phyloP scores from a whole-genome alignment of 1,140 invertebrate genomes.

The Drosophila pachea region DNA sequence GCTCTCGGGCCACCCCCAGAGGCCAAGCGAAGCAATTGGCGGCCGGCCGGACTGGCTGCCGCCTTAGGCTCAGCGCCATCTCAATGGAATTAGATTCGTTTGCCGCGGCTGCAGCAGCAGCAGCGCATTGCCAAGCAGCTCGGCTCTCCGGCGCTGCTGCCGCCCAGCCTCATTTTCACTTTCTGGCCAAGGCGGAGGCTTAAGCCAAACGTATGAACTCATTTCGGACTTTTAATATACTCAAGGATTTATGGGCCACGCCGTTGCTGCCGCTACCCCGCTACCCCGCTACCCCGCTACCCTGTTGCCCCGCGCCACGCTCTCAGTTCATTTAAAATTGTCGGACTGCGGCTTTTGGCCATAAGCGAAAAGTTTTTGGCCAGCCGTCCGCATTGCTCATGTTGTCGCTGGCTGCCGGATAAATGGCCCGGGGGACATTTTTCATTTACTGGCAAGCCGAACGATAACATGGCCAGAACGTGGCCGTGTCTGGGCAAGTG shows the following conservation, averaged over 20 bases:
- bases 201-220: slow-evolving; percentile 38
- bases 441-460: slow-evolving; percentile 58
- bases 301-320: background rate
- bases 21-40: slow-evolving; percentile 10
- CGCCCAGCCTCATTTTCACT: slow-evolving; percentile 49
- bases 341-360: slow-evolving; percentile 16
- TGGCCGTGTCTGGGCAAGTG: slow-evolving; percentile 12
- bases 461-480: slow-evolving; percentile 31
- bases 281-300: background rate
- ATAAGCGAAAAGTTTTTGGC: slow-evolving; percentile 9
- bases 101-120: slow-evolving; percentile 11
- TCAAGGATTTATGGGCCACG: slow-evolving; percentile 47
- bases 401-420: slow-evolving; percentile 46
- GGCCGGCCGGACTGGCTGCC: slow-evolving; percentile 38
- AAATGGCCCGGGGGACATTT: slow-evolving; percentile 63
- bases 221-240: slow-evolving; percentile 52
- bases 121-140: slow-evolving; percentile 21
- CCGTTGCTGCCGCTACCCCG: slow-evolving; percentile 6
- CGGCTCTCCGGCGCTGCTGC: background rate
- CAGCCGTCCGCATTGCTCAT: slow-evolving; percentile 37
- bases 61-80: slow-evolving; percentile 38
- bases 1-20: background rate
- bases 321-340: slow-evolving; percentile 40
- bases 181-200: slow-evolving; percentile 20
- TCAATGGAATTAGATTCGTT: slow-evolving; percentile 45